Conservation (phyloP, 2,888 invertebrate genomes). For the Galerucella nymphaeae region DNA sequence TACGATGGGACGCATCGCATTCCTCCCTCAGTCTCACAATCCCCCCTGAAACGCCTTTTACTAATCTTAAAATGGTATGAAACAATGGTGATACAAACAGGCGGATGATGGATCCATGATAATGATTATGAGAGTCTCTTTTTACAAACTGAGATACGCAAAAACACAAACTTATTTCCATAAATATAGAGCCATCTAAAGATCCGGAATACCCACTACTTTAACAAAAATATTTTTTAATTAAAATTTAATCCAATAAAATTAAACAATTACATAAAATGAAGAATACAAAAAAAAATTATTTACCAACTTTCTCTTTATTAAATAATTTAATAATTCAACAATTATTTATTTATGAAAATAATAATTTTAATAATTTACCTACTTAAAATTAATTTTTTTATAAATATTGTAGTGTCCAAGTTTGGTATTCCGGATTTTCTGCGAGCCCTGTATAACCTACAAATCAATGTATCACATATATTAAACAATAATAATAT, state of each 20-base stretch:
- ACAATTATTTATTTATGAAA: too few relatives aligned
- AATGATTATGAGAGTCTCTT: constrained; percentile 57
- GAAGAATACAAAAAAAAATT: too few relatives aligned
- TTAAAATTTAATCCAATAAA: too few relatives aligned
- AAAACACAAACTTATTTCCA: constrained; percentile 64
- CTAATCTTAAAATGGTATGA: constrained; percentile 52
- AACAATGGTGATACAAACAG: constrained; percentile 53
- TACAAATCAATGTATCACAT: constrained; percentile 67
- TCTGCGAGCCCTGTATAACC: constrained; percentile 51
- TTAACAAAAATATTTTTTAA: neutral
- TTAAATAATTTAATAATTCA: too few relatives aligned
- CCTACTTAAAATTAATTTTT: too few relatives aligned
- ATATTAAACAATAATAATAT: constrained; percentile 60
- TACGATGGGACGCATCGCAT: constrained; percentile 55
- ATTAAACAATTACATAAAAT: too few relatives aligned
- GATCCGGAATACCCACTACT: neutral
- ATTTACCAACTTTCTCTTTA: too few relatives aligned
- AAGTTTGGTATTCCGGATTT: neutral
- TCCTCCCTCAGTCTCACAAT: constrained; percentile 65
- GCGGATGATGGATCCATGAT: constrained; percentile 49
- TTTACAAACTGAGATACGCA: constrained; percentile 65
- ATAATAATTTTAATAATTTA: neutral
- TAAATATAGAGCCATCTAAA: constrained; percentile 51
- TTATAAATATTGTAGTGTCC: too few relatives aligned
- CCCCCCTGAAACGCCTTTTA: constrained; percentile 56